Conservation (phyloP, 2,797 vertebrate species). For the Acomys russatus region DNA sequence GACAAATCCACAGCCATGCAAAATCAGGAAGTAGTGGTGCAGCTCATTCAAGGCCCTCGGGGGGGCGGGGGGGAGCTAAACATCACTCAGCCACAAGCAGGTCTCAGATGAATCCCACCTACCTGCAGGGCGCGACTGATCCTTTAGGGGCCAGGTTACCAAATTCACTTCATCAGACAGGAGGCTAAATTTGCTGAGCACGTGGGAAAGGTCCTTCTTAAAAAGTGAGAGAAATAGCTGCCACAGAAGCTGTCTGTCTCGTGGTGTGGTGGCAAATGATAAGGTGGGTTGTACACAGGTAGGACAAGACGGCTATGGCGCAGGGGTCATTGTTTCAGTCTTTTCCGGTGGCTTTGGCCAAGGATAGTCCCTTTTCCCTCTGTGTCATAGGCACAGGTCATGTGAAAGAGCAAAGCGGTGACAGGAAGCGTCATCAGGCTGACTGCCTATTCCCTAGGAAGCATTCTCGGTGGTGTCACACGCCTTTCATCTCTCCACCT, state of each 20-base stretch:
- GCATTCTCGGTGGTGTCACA: background rate
- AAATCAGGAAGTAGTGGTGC: background rate
- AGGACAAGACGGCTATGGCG: background rate
- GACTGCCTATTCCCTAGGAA: background rate
- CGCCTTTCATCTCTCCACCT: background rate
- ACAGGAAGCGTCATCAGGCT: background rate
- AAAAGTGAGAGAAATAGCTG: background rate
- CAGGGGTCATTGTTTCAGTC: background rate
- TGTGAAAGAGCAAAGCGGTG: too few species aligned
- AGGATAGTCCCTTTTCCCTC: background rate
- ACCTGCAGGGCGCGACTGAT: background rate
- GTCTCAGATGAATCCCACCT: background rate
- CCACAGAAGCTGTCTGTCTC: background rate
- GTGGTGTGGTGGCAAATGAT: background rate
- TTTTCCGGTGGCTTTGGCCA: background rate
- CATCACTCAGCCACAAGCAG: background rate
- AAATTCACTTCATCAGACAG: background rate
- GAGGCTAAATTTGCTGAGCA: background rate
- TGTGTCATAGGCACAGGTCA: background rate
- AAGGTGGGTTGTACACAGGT: background rate
- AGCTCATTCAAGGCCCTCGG: background rate
- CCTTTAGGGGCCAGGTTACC: background rate
- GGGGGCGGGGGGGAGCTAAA: too few species aligned
- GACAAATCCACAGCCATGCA: background rate
- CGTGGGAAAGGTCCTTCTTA: background rate